phyloP scores from a whole-genome alignment of 1,140 invertebrate genomes.

The Phocides pigmalion region DNA sequence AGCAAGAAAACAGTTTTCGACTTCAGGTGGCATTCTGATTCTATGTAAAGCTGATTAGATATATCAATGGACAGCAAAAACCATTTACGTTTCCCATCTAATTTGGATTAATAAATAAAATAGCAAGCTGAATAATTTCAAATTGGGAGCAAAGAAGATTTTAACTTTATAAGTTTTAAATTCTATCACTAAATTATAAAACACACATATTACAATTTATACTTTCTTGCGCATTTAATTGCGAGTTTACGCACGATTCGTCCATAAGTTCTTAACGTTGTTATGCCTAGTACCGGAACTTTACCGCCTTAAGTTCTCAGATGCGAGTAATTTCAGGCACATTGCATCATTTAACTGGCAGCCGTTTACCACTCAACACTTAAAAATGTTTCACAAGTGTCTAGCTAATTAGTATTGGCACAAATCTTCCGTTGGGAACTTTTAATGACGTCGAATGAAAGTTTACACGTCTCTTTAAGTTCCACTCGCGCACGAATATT shows the following conservation, averaged over 20 bases:
- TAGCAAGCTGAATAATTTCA: too few species aligned
- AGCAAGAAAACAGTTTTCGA: too few species aligned
- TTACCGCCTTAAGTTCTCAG: conserved; percentile 3
- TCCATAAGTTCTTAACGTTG: not conserved
- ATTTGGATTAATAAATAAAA: too few species aligned
- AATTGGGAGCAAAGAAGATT: too few species aligned
- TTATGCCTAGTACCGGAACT: not conserved
- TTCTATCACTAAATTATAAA: too few species aligned
- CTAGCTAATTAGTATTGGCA: conserved; percentile 75
- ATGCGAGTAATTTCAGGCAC: conserved; percentile 17
- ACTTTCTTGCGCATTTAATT: not conserved
- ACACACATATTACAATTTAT: not conserved
- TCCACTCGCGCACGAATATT: conserved; percentile 63
- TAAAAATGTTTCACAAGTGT: conserved; percentile 59
- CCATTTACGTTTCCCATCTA: too few species aligned
- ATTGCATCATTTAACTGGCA: conserved; percentile 32
- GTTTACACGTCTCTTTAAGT: conserved; percentile 72
- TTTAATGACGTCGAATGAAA: conserved; percentile 77
- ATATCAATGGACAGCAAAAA: too few species aligned
- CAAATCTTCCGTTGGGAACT: conserved; percentile 72
- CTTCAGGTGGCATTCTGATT: too few species aligned
- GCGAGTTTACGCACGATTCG: not conserved
- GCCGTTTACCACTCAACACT: conserved; percentile 34
- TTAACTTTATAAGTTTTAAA: too few species aligned
- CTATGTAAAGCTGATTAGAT: too few species aligned